phyloP scores from a whole-genome alignment of 1,140 invertebrate species.

The Caenorhabditis tropicalis region DNA sequence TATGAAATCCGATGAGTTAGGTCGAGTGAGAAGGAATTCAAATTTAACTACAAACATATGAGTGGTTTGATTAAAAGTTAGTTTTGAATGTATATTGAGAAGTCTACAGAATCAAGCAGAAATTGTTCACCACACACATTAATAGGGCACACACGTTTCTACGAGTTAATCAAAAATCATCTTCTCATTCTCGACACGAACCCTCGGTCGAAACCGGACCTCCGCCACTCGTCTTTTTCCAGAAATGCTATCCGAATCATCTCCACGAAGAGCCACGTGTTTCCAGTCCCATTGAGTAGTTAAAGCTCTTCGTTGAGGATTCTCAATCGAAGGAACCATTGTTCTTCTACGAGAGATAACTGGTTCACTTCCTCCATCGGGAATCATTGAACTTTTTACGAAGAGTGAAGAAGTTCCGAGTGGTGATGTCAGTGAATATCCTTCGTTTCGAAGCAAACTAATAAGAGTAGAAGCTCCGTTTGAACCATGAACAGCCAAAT shows the following conservation, averaged over 20 bases:
- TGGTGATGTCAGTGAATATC: conserved; percentile 13
- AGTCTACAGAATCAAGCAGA: neutral
- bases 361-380: conserved; percentile 8
- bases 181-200: conserved; percentile 32
- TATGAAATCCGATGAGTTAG: neutral
- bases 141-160: neutral
- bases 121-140: neutral
- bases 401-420: conserved; percentile 20
- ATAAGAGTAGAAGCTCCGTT: neutral
- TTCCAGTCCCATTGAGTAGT: conserved; percentile 47
- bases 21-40: conserved; percentile 1
- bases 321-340: conserved; percentile 21
- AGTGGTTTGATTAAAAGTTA: neutral
- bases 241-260: neutral
- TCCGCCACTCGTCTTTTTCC: conserved; percentile 44
- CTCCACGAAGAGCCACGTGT: conserved; percentile 7
- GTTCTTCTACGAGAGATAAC: conserved; percentile 44
- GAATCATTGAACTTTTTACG: conserved; percentile 17
- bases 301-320: conserved; percentile 46
- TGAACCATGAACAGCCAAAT: neutral
- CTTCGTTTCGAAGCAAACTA: conserved; percentile 22
- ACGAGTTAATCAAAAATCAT: neutral
- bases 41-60: conserved; percentile 2
- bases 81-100: neutral
- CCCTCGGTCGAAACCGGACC: conserved; percentile 50